These are phyloP conservation scores for Dioctria rufipes DNA, from an alignment of 2,888 invertebrate genomes.

Conservation along the genomic window DNA sequence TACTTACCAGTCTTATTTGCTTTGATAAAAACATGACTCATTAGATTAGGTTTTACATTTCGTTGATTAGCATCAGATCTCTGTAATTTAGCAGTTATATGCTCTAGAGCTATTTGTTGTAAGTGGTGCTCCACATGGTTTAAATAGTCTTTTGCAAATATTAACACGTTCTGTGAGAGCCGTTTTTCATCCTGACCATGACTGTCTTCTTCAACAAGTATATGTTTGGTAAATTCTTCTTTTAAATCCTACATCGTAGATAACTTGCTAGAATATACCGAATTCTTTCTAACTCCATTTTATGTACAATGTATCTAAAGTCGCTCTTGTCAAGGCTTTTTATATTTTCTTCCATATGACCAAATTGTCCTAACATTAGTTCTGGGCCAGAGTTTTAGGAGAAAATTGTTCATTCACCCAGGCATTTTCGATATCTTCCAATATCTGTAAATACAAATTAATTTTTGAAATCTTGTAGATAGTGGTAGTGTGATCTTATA, in stretches of 20 bases:
- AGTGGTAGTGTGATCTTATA: too few species aligned
- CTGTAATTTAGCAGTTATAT: slow-evolving; percentile 81
- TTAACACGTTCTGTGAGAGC: slow-evolving; percentile 77
- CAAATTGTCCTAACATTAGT: slow-evolving; percentile 88
- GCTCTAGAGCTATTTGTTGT: slow-evolving; percentile 78
- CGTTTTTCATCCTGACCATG: slow-evolving; percentile 78
- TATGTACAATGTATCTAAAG: slow-evolving; percentile 84
- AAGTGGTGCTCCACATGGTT: slow-evolving; percentile 76
- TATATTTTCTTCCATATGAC: slow-evolving; percentile 90
- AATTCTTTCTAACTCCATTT: slow-evolving; percentile 90
- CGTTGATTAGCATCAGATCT: slow-evolving; percentile 79
- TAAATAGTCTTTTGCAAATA: slow-evolving; percentile 81
- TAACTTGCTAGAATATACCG: slow-evolving; percentile 90
- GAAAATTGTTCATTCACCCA: slow-evolving; percentile 94
- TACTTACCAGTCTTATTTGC: slow-evolving; percentile 76
- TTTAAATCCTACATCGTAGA: slow-evolving; percentile 83
- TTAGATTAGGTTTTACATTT: slow-evolving; percentile 81
- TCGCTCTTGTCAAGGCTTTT: slow-evolving; percentile 83
- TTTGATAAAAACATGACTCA: slow-evolving; percentile 88
- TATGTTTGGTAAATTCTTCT: slow-evolving; percentile 84
- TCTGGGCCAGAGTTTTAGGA: slow-evolving; percentile 90
- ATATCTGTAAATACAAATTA: slow-evolving; percentile 69
- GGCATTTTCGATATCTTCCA: slow-evolving; percentile 82
- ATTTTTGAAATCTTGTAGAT: too few species aligned
- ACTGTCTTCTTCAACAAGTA: slow-evolving; percentile 71